phyloP scores from a whole-genome alignment of 92 coral and sea anemone species.

The Porites divaricata region DNA sequence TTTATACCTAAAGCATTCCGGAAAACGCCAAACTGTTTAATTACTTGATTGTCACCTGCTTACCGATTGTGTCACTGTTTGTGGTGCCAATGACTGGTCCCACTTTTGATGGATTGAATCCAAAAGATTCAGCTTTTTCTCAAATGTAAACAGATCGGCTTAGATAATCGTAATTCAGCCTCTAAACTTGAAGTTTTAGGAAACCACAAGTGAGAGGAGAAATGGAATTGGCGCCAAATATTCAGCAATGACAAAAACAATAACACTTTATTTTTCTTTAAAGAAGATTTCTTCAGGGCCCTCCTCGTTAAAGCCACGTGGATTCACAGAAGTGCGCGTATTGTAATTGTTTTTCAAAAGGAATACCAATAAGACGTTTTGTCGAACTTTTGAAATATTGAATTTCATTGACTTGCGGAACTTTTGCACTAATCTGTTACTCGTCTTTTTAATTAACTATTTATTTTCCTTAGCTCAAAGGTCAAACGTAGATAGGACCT shows the following conservation, averaged over 20 bases:
- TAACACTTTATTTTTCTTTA: neutral
- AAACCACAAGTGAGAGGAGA: constrained; percentile 27
- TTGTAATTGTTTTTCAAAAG: neutral
- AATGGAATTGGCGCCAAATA: constrained; percentile 1
- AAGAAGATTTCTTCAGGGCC: neutral
- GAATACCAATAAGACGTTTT: neutral
- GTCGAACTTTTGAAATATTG: neutral
- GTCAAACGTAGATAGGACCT: constrained; percentile 2
- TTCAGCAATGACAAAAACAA: constrained; percentile 1
- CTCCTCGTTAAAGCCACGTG: constrained; percentile 31
- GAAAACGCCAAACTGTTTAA: constrained; percentile 49
- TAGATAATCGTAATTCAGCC: constrained; percentile 28
- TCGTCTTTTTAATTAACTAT: constrained; percentile 2
- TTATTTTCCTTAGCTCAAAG: constrained; percentile 4
- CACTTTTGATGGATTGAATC: constrained; percentile 32
- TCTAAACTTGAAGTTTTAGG: constrained; percentile 8
- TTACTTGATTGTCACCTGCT: constrained; percentile 37
- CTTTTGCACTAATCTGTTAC: neutral
- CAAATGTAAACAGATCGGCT: constrained; percentile 14
- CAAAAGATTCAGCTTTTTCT: constrained; percentile 19
- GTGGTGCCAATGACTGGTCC: constrained; percentile 24
- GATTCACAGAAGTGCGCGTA: neutral
- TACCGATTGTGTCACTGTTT: constrained; percentile 17
- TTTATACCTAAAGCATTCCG: constrained; percentile 44
- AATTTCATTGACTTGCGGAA: neutral